Conservation (phyloP, 1,140 invertebrate species). For the Solenopsis invicta region DNA sequence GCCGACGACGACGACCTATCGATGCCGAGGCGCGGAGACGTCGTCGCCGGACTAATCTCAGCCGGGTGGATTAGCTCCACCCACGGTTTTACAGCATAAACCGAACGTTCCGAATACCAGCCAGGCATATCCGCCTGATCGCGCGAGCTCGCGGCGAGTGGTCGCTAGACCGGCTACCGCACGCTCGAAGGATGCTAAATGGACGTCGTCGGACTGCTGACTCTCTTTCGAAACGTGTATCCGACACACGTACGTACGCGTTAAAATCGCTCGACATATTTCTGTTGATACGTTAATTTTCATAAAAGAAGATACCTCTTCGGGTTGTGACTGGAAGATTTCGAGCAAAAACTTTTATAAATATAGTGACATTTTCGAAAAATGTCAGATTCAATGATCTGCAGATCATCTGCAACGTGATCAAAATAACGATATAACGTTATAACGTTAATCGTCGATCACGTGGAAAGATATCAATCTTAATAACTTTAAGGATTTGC, state of each 20-base stretch:
- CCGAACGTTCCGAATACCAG: conserved; percentile 52
- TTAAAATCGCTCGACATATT: background rate
- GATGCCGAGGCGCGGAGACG: conserved; percentile 40
- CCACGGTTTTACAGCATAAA: conserved; percentile 40
- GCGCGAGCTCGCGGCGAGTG: conserved; percentile 12
- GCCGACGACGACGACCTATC: conserved; percentile 15
- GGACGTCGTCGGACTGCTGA: conserved; percentile 24
- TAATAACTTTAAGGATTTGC: conserved; percentile 1
- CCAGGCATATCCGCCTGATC: conserved; percentile 25
- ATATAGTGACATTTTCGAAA: too few relatives aligned
- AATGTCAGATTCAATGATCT: background rate
- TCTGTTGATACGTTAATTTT: background rate
- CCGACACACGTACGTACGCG: background rate
- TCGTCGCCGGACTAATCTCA: conserved; percentile 56
- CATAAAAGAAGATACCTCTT: background rate
- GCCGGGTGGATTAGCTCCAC: conserved; percentile 36
- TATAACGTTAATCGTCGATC: background rate
- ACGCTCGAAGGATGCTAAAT: conserved; percentile 24
- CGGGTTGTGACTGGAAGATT: background rate
- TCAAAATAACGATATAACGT: background rate
- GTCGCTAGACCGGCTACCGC: background rate
- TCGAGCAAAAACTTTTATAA: background rate
- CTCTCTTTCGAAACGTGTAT: background rate
- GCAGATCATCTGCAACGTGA: background rate
- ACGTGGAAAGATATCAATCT: background rate